Evolutionary conservation across 2,888 invertebrate species (phyloP).

Genomic region (Mythimna lalbum): DNA sequence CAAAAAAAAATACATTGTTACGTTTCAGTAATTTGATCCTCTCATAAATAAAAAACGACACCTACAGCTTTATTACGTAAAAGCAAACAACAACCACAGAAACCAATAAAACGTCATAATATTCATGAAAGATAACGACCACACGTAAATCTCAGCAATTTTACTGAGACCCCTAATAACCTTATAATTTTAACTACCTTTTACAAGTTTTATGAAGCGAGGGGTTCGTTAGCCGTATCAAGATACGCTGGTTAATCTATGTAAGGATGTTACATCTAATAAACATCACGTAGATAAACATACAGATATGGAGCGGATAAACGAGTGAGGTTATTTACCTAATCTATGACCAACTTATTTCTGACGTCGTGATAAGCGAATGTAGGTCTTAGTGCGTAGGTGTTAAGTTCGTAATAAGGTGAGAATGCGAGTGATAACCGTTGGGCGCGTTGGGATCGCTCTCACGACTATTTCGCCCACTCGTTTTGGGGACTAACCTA

Average conservation of each 20-base stretch:
- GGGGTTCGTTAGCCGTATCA: conserved; percentile 34
- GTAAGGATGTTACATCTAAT: conserved; percentile 72
- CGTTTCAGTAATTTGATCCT: conserved; percentile 53
- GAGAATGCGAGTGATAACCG: conserved; percentile 59
- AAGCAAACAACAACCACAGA: conserved; percentile 48
- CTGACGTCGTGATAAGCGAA: conserved; percentile 47
- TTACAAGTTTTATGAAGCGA: conserved; percentile 25
- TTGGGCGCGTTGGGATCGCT: conserved; percentile 72
- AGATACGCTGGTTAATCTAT: conserved; percentile 60
- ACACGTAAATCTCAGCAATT: conserved; percentile 57
- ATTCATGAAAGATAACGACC: conserved; percentile 66
- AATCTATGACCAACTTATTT: conserved; percentile 65
- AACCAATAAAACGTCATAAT: conserved; percentile 62
- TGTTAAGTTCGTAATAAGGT: conserved; percentile 53
- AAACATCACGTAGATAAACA: conserved; percentile 75
- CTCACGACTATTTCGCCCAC: conserved; percentile 81
- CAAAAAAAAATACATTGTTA: conserved; percentile 37
- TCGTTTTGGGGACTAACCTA: conserved; percentile 64
- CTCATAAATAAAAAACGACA: conserved; percentile 59
- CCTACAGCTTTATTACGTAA: conserved; percentile 56
- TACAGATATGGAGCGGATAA: conserved; percentile 74
- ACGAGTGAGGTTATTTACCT: conserved; percentile 71
- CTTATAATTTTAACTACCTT: conserved; percentile 39
- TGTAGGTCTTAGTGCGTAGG: conserved; percentile 56
- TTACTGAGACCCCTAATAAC: conserved; percentile 56